phyloP scores from a whole-genome alignment of 2,113 vertebrate species.

The Athene cunicularia region DNA sequence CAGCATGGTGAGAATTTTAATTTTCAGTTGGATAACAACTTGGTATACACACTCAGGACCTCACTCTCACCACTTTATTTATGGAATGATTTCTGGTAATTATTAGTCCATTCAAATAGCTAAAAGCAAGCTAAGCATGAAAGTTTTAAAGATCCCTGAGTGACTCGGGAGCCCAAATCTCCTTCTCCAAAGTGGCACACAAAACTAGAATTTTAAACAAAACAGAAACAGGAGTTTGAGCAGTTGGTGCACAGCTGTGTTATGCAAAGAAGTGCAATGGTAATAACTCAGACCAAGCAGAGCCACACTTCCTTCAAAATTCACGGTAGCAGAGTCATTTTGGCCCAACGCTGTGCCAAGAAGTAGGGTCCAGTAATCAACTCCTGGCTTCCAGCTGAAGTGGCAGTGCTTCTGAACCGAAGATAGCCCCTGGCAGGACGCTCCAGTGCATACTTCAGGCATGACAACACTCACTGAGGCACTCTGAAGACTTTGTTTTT shows the following conservation, averaged over 20 bases:
- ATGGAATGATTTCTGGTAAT: not conserved
- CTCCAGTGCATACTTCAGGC: not conserved
- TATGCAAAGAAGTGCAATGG: not conserved
- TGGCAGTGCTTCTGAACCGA: not conserved
- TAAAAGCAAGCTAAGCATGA: not conserved
- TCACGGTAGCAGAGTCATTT: not conserved
- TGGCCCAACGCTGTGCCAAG: not conserved
- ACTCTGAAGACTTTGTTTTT: not conserved
- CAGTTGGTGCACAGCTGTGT: not conserved
- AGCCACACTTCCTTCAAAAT: not conserved
- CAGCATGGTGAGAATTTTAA: not conserved
- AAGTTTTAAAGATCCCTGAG: not conserved
- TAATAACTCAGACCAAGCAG: not conserved
- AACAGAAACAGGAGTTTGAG: not conserved
- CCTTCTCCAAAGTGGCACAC: not conserved
- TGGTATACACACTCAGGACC: not conserved
- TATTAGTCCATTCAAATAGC: not conserved
- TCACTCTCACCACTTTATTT: not conserved
- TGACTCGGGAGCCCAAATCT: not conserved
- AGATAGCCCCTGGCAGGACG: not conserved
- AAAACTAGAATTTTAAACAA: not conserved
- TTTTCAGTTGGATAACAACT: not conserved
- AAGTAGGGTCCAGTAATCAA: not conserved
- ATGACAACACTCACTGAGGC: not conserved
- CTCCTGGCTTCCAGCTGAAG: not conserved